A percentile compares a stretch with the other conserved stretches of the same genome.
Evolutionary conservation across 1,140 invertebrate species (phyloP).

Genomic region (Trichoplusia ni): DNA sequence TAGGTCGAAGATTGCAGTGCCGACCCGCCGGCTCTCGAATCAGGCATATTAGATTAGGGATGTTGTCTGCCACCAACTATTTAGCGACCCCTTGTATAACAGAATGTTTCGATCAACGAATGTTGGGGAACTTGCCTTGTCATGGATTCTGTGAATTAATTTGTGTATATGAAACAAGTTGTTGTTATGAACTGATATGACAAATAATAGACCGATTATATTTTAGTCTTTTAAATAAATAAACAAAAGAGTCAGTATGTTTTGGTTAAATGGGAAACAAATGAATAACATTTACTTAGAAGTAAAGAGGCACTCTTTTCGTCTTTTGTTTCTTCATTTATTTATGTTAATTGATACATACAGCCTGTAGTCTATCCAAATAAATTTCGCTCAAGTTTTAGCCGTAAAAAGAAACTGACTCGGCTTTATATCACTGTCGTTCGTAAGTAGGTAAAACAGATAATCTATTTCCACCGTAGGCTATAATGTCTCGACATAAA

Average conservation of each 20-base stretch:
- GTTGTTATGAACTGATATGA: no score
- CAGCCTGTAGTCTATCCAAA: slow-evolving; percentile 10
- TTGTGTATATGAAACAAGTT: not conserved
- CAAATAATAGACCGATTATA: no score
- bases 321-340: slow-evolving; percentile 14
- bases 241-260: no score
- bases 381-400: slow-evolving; percentile 12
- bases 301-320: slow-evolving; percentile 3
- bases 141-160: not conserved
- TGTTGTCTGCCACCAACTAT: slow-evolving; percentile 56
- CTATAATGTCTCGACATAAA: slow-evolving; percentile 29
- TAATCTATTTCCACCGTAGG: slow-evolving; percentile 29
- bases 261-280: no score
- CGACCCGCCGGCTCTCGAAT: slow-evolving; percentile 54
- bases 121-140: slow-evolving; percentile 31
- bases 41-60: slow-evolving; percentile 69
- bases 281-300: slow-evolving; percentile 10
- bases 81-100: slow-evolving; percentile 56
- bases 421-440: slow-evolving; percentile 28
- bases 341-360: slow-evolving; percentile 23
- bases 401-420: slow-evolving; percentile 22
- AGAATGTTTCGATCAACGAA: slow-evolving; percentile 34
- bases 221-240: no score
- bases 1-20: slow-evolving; percentile 61
- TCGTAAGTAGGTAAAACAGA: slow-evolving; percentile 30